Conservation (phyloP, 2,113 vertebrate genomes). For the Coptodon bakossiorum region DNA sequence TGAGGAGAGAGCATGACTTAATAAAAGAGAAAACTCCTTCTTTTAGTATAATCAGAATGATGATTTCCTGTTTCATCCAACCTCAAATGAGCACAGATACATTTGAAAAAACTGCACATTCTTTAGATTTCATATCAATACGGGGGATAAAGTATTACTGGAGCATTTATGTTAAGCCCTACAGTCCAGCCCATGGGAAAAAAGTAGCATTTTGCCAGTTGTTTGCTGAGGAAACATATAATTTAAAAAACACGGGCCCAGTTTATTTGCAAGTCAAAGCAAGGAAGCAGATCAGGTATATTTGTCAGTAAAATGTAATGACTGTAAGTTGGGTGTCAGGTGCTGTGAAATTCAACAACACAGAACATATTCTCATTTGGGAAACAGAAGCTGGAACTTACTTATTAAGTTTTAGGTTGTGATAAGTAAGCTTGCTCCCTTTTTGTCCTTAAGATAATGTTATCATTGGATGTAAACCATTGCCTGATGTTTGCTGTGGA, state of each 20-base stretch:
- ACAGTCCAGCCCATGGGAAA: not conserved
- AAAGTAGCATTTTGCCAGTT: not conserved
- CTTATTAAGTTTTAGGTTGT: too few species aligned
- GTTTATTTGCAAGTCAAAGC: slow-evolving; percentile 39
- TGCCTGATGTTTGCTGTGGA: too few species aligned
- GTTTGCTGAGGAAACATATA: not conserved
- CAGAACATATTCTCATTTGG: too few species aligned
- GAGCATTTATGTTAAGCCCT: not conserved
- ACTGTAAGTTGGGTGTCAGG: not conserved
- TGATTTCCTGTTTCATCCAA: not conserved
- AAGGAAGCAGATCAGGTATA: not conserved
- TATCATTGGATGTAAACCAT: too few species aligned
- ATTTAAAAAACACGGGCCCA: rapidly evolving
- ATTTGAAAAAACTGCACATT: not conserved
- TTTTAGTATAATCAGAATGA: not conserved
- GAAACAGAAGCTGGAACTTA: too few species aligned
- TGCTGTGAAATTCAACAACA: too few species aligned
- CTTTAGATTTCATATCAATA: not conserved
- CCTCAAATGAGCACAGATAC: not conserved
- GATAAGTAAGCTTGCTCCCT: too few species aligned
- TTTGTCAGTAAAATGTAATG: not conserved
- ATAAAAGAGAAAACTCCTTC: not conserved
- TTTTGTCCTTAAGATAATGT: too few species aligned
- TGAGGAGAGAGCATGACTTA: not conserved
- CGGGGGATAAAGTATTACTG: not conserved